phyloP scores from a whole-genome alignment of 2,888 invertebrate genomes.

The Drosophila colorata region DNA sequence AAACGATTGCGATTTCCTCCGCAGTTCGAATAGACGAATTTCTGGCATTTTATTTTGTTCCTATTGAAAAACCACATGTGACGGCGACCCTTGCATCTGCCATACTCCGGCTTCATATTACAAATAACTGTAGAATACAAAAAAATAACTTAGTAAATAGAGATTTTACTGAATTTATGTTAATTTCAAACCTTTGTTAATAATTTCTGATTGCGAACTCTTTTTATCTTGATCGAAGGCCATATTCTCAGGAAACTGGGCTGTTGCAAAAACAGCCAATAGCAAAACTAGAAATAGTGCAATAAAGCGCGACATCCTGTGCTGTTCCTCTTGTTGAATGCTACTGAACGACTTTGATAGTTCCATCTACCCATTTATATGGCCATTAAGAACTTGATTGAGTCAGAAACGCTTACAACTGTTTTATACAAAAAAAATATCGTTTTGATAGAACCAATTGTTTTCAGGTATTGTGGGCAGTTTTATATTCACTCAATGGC shows the following conservation, averaged over 20 bases:
- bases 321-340: background rate
- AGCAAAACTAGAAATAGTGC: background rate
- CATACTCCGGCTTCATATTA: slow-evolving; percentile 7
- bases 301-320: slow-evolving; percentile 4
- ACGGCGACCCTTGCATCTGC: slow-evolving; percentile 40
- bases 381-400: background rate
- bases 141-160: too few species aligned
- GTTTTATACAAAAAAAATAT: background rate
- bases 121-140: slow-evolving; percentile 35
- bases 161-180: too few species aligned
- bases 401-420: slow-evolving; percentile 4
- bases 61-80: slow-evolving; percentile 9
- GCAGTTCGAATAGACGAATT: slow-evolving; percentile 12
- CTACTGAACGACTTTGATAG: background rate
- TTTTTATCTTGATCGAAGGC: background rate
- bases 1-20: slow-evolving; percentile 15
- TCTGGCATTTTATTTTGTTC: slow-evolving; percentile 3
- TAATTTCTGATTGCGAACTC: too few species aligned
- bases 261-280: background rate
- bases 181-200: slow-evolving; percentile 12
- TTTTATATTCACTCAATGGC: slow-evolving; percentile 5
- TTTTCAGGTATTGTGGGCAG: background rate
- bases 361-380: slow-evolving; percentile 14
- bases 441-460: slow-evolving; percentile 1
- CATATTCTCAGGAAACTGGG: background rate